These are phyloP conservation scores for Semnornis frantzii DNA, from an alignment of 2,113 vertebrate genomes.

Conservation along the genomic window DNA sequence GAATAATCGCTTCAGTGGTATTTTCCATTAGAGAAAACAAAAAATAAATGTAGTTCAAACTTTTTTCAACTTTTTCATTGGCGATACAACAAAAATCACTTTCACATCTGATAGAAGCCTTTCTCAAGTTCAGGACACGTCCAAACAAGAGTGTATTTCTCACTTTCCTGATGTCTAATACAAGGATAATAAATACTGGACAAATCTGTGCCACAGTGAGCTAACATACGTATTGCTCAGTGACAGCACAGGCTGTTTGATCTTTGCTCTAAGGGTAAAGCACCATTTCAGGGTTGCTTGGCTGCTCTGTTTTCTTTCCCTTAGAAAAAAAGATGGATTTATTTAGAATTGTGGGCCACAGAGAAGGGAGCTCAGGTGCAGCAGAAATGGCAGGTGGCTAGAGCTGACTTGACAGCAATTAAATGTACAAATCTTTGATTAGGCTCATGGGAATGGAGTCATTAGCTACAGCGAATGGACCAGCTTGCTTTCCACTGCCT, in stretches of 20 bases:
- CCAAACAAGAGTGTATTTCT: background rate
- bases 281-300: constrained; percentile 79
- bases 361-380: constrained; percentile 83
- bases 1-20: constrained; percentile 9
- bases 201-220: constrained; percentile 32
- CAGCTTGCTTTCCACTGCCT: constrained; percentile 80
- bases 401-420: constrained; percentile 93
- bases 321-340: constrained; percentile 82
- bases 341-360: constrained; percentile 74
- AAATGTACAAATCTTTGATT: constrained; percentile 94
- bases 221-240: constrained; percentile 35
- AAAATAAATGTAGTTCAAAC: constrained; percentile 2
- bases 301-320: constrained; percentile 84
- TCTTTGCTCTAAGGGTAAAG: constrained; percentile 73
- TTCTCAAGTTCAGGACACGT: background rate
- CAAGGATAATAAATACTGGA: background rate
- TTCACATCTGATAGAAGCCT: background rate
- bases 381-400: constrained; percentile 88
- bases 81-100: constrained; percentile 7
- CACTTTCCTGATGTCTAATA: background rate
- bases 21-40: constrained; percentile 36
- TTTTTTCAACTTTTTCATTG: background rate
- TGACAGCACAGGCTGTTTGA: constrained; percentile 50
- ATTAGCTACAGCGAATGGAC: constrained; percentile 82
- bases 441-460: constrained; percentile 86